Percentiles rank a stretch among this genome's conserved stretches.
These are phyloP conservation scores for Hippoglossus stenolepis DNA, from an alignment of 2,113 vertebrate genomes.

Conservation along the genomic window DNA sequence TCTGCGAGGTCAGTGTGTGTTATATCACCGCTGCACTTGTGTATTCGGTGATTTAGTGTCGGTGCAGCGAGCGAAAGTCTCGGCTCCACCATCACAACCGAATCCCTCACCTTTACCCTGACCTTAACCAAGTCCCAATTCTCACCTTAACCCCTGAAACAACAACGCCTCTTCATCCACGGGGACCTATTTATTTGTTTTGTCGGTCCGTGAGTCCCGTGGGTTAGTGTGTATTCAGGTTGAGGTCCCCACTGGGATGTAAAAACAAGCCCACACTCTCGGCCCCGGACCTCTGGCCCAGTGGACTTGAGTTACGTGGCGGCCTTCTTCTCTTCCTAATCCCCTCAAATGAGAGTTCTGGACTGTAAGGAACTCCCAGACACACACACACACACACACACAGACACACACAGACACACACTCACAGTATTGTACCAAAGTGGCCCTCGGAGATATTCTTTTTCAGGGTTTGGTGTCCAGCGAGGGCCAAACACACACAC, in stretches of 20 bases:
- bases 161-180: neutral
- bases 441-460: slow-evolving; percentile 73
- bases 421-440: slow-evolving; percentile 43
- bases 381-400: slow-evolving; percentile 17
- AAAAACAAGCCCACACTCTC: slow-evolving; percentile 7
- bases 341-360: slow-evolving; percentile 76
- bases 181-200: neutral
- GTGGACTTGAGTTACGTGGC: slow-evolving; percentile 76
- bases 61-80: neutral
- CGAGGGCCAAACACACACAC: slow-evolving; percentile 39
- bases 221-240: neutral
- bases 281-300: slow-evolving; percentile 49
- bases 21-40: neutral
- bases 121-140: neutral
- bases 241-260: neutral
- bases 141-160: neutral
- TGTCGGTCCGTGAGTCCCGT: neutral
- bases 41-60: slow-evolving; percentile 48
- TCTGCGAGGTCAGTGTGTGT: neutral
- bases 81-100: no score
- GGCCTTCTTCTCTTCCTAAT: slow-evolving; percentile 82
- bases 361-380: slow-evolving; percentile 66
- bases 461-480: slow-evolving; percentile 70
- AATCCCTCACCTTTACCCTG: neutral
- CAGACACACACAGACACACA: slow-evolving; percentile 19